Percentiles rank a stretch among this genome's conserved stretches.
phyloP scores from a whole-genome alignment of 2,113 vertebrate species.

The Caretta caretta region DNA sequence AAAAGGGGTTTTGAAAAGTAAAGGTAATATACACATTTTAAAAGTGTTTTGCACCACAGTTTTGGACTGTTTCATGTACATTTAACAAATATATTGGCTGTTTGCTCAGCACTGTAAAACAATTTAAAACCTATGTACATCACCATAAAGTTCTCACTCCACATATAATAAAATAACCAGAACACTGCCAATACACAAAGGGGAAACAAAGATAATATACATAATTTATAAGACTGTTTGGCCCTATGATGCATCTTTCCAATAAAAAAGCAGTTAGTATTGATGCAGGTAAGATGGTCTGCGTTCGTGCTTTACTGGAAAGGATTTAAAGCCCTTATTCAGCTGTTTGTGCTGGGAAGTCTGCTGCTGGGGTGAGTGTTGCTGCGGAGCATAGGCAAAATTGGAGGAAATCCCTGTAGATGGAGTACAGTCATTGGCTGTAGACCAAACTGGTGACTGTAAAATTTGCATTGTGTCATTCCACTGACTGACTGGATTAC shows the following conservation, averaged over 20 bases:
- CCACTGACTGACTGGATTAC: conserved; percentile 93
- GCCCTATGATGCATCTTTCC: conserved; percentile 43
- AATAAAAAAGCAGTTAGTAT: conserved; percentile 82
- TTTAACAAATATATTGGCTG: conserved; percentile 55
- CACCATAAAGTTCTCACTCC: not conserved
- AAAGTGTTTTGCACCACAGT: conserved; percentile 76
- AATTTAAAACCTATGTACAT: not conserved
- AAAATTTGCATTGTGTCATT: conserved; percentile 95
- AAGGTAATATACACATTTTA: conserved; percentile 68
- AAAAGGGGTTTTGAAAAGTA: conserved; percentile 60
- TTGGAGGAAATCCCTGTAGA: conserved; percentile 83
- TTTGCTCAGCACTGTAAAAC: conserved; percentile 71
- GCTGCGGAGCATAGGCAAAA: conserved; percentile 89
- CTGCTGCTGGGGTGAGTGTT: conserved; percentile 79
- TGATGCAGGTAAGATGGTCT: conserved; percentile 95
- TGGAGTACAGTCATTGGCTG: conserved; percentile 86
- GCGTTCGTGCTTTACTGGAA: conserved; percentile 94
- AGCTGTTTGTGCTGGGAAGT: conserved; percentile 88
- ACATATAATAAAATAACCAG: not conserved
- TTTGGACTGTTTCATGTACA: conserved; percentile 58
- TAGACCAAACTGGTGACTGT: conserved; percentile 94
- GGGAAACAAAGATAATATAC: not conserved
- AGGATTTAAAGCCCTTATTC: conserved; percentile 97
- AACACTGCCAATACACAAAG: not conserved
- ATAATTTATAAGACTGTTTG: not conserved